Evolutionary conservation across 2,797 vertebrate genomes (phyloP).

Genomic region (Lemur catta): DNA sequence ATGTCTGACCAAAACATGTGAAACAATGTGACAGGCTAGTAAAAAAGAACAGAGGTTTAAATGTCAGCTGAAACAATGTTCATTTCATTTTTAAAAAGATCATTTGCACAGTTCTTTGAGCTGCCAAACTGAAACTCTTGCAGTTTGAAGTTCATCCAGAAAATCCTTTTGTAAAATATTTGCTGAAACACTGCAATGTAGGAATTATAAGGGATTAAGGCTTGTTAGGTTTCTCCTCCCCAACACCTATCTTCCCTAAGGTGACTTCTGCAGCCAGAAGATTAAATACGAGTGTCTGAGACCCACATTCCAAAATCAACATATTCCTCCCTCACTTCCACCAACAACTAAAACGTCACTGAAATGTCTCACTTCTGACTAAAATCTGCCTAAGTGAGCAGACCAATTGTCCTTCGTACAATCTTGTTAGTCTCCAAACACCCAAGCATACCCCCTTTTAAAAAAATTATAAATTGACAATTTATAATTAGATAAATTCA

Average conservation of each 20-base stretch:
- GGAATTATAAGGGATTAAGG: conserved; percentile 77
- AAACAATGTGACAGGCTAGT: conserved; percentile 78
- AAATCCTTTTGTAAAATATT: conserved; percentile 86
- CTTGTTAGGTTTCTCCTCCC: conserved; percentile 51
- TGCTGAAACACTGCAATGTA: conserved; percentile 81
- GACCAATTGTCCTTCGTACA: conserved; percentile 70
- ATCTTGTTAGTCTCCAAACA: conserved; percentile 58
- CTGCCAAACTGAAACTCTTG: conserved; percentile 73
- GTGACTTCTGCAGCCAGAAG: conserved; percentile 64
- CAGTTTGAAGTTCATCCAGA: conserved; percentile 83
- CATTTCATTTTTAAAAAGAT: conserved; percentile 74
- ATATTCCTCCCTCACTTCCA: background rate
- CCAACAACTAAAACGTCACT: conserved; percentile 70
- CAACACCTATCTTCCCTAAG: conserved; percentile 59
- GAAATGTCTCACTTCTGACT: conserved; percentile 78
- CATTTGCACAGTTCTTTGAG: conserved; percentile 77
- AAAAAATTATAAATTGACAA: background rate
- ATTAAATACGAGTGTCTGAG: conserved; percentile 62
- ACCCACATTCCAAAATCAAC: conserved; percentile 23
- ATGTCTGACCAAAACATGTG: conserved; percentile 73
- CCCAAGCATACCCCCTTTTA: background rate
- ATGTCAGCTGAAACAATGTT: conserved; percentile 84
- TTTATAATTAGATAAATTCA: background rate
- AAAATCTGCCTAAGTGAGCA: conserved; percentile 78
- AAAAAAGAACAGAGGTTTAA: conserved; percentile 81